phyloP scores from a whole-genome alignment of 2,113 vertebrate genomes.

The Erythrocercus mccallii region DNA sequence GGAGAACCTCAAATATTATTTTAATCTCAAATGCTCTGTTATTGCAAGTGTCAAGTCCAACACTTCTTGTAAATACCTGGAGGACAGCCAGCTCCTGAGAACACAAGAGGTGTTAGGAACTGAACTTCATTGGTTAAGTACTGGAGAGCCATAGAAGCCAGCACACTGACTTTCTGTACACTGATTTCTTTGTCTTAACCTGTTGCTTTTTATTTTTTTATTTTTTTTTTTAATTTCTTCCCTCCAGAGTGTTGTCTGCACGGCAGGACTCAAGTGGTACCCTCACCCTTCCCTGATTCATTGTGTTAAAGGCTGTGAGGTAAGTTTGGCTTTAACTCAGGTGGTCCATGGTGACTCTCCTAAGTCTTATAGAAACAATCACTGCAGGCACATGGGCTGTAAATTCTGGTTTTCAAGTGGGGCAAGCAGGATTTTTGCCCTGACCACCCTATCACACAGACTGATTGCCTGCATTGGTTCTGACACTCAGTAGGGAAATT shows the following conservation, averaged over 20 bases:
- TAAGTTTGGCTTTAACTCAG: conserved; percentile 45
- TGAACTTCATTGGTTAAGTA: conserved; percentile 47
- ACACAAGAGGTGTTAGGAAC: conserved; percentile 51
- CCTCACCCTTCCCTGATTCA: conserved; percentile 88
- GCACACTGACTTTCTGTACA: background rate
- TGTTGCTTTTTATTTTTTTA: background rate
- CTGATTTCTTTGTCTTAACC: conserved; percentile 27
- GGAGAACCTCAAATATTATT: conserved; percentile 68
- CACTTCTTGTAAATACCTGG: conserved; percentile 64
- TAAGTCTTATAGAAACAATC: background rate
- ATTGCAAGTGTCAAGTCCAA: conserved; percentile 62
- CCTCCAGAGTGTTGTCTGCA: conserved; percentile 89
- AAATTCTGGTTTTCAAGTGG: background rate
- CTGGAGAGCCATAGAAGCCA: background rate
- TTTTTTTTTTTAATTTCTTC: background rate
- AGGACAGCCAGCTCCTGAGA: conserved; percentile 50
- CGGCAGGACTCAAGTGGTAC: conserved; percentile 93
- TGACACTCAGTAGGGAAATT: background rate
- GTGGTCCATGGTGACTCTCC: background rate
- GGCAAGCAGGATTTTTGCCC: background rate
- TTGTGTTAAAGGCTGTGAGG: conserved; percentile 98
- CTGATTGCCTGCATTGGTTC: background rate
- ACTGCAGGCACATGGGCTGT: background rate
- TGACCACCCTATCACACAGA: background rate
- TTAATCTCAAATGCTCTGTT: conserved; percentile 65